Evolutionary conservation across 2,113 vertebrate species (phyloP).

Genomic region (Thalassoma bifasciatum): DNA sequence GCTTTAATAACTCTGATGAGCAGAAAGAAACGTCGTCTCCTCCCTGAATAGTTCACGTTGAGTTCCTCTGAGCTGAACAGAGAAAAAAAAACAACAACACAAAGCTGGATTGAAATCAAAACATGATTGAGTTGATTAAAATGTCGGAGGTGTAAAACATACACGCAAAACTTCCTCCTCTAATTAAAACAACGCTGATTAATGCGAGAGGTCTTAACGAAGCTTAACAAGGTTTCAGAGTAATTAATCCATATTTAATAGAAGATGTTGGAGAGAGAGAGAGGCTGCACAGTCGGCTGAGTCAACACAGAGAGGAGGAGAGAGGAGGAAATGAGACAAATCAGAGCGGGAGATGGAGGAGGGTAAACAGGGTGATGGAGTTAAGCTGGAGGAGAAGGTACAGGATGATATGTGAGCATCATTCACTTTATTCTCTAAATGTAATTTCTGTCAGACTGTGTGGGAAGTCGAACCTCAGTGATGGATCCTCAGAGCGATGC

Average conservation of each 20-base stretch:
- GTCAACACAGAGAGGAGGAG: slow-evolving; percentile 45
- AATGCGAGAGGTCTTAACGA: slow-evolving; percentile 62
- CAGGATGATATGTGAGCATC: slow-evolving; percentile 57
- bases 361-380: slow-evolving; percentile 43
- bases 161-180: slow-evolving; percentile 55
- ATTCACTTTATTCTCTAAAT: slow-evolving; percentile 59
- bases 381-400: slow-evolving; percentile 45
- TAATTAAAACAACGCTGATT: slow-evolving; percentile 71
- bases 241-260: slow-evolving; percentile 77
- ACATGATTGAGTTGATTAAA: slow-evolving; percentile 45
- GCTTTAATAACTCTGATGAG: too few species aligned
- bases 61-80: neutral
- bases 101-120: slow-evolving; percentile 11
- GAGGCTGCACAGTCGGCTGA: slow-evolving; percentile 52
- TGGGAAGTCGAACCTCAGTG: slow-evolving; percentile 43
- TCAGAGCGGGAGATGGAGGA: slow-evolving; percentile 20
- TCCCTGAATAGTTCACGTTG: neutral
- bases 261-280: slow-evolving; percentile 52
- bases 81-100: slow-evolving; percentile 30
- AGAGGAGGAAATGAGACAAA: slow-evolving; percentile 55
- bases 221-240: slow-evolving; percentile 63
- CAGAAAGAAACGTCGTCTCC: neutral
- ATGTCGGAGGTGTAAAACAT: slow-evolving; percentile 57
- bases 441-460: slow-evolving; percentile 47
- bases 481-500: slow-evolving; percentile 41